phyloP scores from a whole-genome alignment of 2,797 vertebrate genomes.

The Halcyon badia region DNA sequence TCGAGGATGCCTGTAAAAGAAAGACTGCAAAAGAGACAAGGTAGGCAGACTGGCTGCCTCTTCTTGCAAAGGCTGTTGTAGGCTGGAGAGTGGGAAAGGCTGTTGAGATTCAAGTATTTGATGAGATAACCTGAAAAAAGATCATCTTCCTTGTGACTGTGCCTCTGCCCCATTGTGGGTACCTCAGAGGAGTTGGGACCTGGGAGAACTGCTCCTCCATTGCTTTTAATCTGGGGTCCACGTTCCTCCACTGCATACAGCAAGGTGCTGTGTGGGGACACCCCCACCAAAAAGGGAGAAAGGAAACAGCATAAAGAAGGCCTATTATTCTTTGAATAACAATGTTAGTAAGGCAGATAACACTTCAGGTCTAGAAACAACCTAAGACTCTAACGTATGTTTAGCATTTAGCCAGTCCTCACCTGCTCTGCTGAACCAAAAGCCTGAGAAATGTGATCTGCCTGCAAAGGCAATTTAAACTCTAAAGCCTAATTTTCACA shows the following conservation, averaged over 20 bases:
- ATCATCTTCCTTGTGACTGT: neutral
- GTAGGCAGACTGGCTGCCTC: neutral
- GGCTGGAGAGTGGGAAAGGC: neutral
- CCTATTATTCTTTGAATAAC: neutral
- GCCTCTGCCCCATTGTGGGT: neutral
- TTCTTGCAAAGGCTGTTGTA: neutral
- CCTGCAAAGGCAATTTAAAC: neutral
- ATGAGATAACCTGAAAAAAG: neutral
- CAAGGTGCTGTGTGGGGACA: neutral
- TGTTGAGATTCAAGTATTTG: neutral
- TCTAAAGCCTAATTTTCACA: slow-evolving; percentile 31
- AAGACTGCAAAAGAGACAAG: neutral
- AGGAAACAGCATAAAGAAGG: neutral
- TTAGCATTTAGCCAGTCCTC: neutral
- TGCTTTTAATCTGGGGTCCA: neutral
- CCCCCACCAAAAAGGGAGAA: neutral
- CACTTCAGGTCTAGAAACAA: neutral
- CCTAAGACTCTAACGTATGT: neutral
- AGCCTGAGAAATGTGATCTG: neutral
- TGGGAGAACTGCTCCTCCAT: neutral
- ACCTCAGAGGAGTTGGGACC: neutral
- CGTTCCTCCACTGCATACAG: neutral
- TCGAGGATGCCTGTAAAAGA: neutral
- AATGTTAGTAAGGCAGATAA: neutral
- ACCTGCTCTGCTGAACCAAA: neutral